Conservation (phyloP, 2,113 vertebrate species). For the Aptenodytes forsteri region DNA sequence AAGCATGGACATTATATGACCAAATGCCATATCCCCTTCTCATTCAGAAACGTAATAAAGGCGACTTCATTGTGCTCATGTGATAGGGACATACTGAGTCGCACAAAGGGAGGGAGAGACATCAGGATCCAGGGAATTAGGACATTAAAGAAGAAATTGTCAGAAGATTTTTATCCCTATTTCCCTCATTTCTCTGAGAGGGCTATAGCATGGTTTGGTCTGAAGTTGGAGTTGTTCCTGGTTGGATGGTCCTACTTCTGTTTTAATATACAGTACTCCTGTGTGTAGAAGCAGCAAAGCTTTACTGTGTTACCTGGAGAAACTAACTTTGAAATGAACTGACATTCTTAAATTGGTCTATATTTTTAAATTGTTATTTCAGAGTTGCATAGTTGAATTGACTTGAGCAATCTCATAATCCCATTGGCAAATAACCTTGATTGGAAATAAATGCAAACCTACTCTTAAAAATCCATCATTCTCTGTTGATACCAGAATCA, state of each 20-base stretch:
- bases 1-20: background rate
- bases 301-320: background rate
- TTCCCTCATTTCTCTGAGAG: background rate
- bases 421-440: background rate
- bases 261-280: background rate
- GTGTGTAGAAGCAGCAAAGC: background rate
- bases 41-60: background rate
- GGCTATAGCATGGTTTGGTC: background rate
- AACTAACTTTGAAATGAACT: background rate
- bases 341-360: background rate
- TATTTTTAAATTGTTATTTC: background rate
- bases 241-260: background rate
- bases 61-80: background rate
- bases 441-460: background rate
- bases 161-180: background rate
- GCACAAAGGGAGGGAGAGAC: background rate
- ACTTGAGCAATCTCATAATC: background rate
- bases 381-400: background rate
- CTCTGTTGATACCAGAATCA: background rate
- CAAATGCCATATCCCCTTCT: background rate
- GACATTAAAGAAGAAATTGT: fast-evolving
- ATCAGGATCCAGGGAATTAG: background rate
- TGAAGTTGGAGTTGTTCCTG: background rate
- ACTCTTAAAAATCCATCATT: background rate
- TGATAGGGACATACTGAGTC: background rate